Evolutionary conservation across 2,888 invertebrate species (phyloP).

Genomic region (Gastracanthus pulcherrimus): DNA sequence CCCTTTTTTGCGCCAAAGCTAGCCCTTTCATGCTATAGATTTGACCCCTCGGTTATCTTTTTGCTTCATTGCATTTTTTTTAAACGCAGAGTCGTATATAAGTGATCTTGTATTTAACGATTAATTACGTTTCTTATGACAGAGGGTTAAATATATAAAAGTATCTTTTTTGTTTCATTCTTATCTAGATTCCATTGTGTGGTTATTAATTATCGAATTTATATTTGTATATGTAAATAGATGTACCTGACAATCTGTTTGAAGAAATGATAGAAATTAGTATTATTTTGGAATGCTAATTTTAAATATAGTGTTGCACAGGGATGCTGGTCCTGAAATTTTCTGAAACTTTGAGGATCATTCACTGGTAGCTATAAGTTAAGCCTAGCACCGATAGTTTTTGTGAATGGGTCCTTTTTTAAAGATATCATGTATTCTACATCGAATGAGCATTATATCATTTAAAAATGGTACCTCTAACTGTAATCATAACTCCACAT

Average conservation of each 20-base stretch:
- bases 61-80: constrained; percentile 2
- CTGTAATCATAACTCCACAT: too few relatives aligned
- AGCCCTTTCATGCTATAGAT: constrained; percentile 19
- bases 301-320: too few relatives aligned
- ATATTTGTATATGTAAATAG: neutral
- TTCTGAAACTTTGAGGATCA: too few relatives aligned
- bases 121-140: constrained; percentile 22
- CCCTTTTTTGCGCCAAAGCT: constrained; percentile 49
- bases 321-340: too few relatives aligned
- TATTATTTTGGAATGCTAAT: too few relatives aligned
- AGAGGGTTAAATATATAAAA: neutral
- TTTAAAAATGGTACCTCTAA: too few relatives aligned
- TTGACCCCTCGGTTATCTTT: neutral
- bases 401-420: too few relatives aligned
- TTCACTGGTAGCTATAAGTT: too few relatives aligned
- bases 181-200: neutral
- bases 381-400: too few relatives aligned
- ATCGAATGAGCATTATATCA: too few relatives aligned
- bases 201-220: neutral
- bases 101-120: constrained; percentile 20
- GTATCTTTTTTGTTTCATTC: neutral
- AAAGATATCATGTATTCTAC: too few relatives aligned
- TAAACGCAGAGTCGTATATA: neutral
- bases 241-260: neutral
- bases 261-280: neutral